phyloP scores from a whole-genome alignment of 2,888 invertebrate species.

The Dasypolia templi region DNA sequence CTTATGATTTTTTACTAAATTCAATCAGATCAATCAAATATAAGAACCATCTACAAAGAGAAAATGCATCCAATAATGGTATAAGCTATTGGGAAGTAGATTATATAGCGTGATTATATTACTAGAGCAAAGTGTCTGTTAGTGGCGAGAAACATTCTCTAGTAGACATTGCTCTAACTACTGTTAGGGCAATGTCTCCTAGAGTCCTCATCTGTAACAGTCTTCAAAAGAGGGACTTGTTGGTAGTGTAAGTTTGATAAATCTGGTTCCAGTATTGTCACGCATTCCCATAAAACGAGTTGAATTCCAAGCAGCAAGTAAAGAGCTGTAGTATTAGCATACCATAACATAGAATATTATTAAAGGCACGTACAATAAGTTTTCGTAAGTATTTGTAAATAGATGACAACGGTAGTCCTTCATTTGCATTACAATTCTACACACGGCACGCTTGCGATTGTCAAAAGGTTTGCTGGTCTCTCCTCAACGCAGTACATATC shows the following conservation, averaged over 20 bases:
- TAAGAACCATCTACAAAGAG: no score
- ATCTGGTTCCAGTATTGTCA: conserved; percentile 18
- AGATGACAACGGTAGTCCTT: conserved; percentile 31
- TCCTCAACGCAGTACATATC: not conserved
- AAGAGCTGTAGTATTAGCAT: conserved; percentile 39
- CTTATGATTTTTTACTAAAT: no score
- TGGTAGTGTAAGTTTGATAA: not conserved
- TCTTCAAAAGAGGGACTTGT: not conserved
- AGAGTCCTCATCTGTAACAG: not conserved
- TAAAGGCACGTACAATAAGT: conserved; percentile 53
- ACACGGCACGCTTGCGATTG: conserved; percentile 16
- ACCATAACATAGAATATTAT: conserved; percentile 36
- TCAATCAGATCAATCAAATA: no score
- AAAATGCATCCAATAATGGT: no score
- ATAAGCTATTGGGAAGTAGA: no score
- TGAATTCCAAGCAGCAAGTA: conserved; percentile 37
- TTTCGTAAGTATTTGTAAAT: conserved; percentile 57
- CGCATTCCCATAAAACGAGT: conserved; percentile 29
- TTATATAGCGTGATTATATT: no score
- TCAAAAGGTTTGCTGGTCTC: conserved; percentile 17
- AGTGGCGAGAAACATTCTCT: no score
- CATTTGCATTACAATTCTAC: conserved; percentile 39
- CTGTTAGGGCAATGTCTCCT: no score
- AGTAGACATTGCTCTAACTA: no score
- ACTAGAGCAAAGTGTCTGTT: not conserved